Evolutionary conservation across 64 coral and sea anemone species (phyloP).

Genomic region (Dendrophyllia cribrosa): DNA sequence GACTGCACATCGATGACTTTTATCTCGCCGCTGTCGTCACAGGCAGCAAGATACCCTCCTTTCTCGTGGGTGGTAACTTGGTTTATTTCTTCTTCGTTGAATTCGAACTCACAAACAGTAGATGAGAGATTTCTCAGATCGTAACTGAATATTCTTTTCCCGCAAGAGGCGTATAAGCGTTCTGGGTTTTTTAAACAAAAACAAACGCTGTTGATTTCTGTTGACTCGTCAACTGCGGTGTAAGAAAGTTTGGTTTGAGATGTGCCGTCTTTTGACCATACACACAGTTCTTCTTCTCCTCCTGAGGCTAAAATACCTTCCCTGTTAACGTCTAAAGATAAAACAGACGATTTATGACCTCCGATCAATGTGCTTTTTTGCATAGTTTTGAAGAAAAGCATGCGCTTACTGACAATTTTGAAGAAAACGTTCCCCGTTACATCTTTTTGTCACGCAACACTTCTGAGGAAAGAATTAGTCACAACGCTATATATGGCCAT

Average conservation of each 20-base stretch:
- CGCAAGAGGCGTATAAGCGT: constrained; percentile 76
- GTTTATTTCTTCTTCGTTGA: constrained; percentile 93
- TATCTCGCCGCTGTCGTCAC: constrained; percentile 89
- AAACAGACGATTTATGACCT: constrained; percentile 77
- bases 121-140: constrained; percentile 72
- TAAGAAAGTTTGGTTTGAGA: constrained; percentile 52
- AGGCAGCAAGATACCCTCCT: constrained; percentile 81
- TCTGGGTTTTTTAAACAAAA: constrained; percentile 73
- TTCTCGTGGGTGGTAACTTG: constrained; percentile 80
- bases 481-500: background rate
- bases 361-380: constrained; percentile 69
- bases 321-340: constrained; percentile 75
- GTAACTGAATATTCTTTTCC: constrained; percentile 79
- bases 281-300: constrained; percentile 73
- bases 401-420: too few relatives aligned
- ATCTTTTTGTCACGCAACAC: background rate
- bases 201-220: constrained; percentile 78
- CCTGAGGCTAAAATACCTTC: constrained; percentile 79
- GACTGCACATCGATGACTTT: constrained; percentile 82
- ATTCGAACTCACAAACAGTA: constrained; percentile 71
- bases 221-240: background rate
- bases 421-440: background rate
- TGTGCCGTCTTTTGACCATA: constrained; percentile 84
- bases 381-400: constrained; percentile 33
- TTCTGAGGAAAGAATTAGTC: background rate